Percentiles rank a stretch among this genome's conserved stretches.
These are phyloP conservation scores for Trichogramma evanescens DNA, from an alignment of 2,888 invertebrate species.

Conservation along the genomic window DNA sequence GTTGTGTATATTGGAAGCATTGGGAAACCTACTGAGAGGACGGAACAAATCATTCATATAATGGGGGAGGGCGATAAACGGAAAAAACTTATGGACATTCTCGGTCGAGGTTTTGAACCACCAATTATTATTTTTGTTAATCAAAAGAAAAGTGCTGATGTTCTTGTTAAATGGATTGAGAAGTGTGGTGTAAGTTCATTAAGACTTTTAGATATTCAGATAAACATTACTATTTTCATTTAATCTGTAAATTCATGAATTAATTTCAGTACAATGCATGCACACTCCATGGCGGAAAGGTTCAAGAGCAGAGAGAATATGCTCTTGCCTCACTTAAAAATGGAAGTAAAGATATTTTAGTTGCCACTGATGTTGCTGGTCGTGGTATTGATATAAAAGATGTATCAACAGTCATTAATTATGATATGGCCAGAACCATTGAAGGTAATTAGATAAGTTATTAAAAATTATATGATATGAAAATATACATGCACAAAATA, in stretches of 20 bases:
- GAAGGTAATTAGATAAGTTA: slow-evolving; percentile 57
- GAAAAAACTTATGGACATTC: slow-evolving; percentile 89
- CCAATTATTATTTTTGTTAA: slow-evolving; percentile 99
- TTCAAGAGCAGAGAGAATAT: slow-evolving; percentile 98
- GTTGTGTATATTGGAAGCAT: slow-evolving; percentile 95
- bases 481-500: background rate
- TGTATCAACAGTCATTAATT: slow-evolving; percentile 97
- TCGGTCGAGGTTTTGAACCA: slow-evolving; percentile 85
- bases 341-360: slow-evolving; percentile 94
- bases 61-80: slow-evolving; percentile 93
- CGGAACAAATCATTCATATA: slow-evolving; percentile 95
- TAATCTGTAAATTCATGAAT: slow-evolving; percentile 8
- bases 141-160: slow-evolving; percentile 99
- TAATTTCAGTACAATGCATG: slow-evolving; percentile 76
- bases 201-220: background rate
- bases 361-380: slow-evolving; percentile 98
- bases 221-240: background rate
- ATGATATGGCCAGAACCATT: slow-evolving; percentile 99
- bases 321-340: slow-evolving; percentile 93
- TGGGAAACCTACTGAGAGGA: slow-evolving; percentile 95
- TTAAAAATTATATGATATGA: background rate
- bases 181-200: slow-evolving; percentile 69
- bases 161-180: slow-evolving; percentile 92
- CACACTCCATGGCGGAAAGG: slow-evolving; percentile 98
- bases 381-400: slow-evolving; percentile 99